A percentile compares a stretch with the other conserved stretches of the same genome.
Conservation (phyloP, 2,888 invertebrate genomes). For the Euplagia quadripunctaria region DNA sequence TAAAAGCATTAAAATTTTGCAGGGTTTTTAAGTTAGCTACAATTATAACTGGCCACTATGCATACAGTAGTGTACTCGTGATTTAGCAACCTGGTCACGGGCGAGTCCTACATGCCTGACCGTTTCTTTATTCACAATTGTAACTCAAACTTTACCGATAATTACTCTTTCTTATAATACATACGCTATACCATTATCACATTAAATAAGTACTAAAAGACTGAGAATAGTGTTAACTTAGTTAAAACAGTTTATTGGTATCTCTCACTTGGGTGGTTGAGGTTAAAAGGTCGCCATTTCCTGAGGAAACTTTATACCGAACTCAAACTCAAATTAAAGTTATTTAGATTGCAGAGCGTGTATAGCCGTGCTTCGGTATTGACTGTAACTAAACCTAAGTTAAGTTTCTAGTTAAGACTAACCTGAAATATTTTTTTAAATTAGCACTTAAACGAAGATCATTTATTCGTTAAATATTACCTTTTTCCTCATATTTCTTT, state of each 20-base stretch:
- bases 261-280: constrained; percentile 14
- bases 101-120: constrained; percentile 10
- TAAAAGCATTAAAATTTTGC: no score
- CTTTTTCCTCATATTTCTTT: no score
- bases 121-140: constrained; percentile 11
- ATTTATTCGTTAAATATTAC: neutral
- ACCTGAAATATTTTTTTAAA: neutral
- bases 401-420: neutral
- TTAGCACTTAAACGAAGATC: neutral
- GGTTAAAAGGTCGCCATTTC: constrained; percentile 17
- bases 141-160: constrained; percentile 11
- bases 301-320: constrained; percentile 11
- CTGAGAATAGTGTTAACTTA: constrained; percentile 6
- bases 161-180: constrained; percentile 10
- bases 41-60: neutral
- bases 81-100: constrained; percentile 5
- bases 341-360: neutral
- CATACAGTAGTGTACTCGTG: neutral
- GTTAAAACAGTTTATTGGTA: constrained; percentile 9
- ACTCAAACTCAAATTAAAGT: constrained; percentile 1
- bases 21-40: neutral
- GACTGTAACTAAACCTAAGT: neutral
- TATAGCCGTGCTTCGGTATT: neutral
- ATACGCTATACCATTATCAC: constrained; percentile 11
- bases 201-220: neutral